A percentile compares a stretch with the other conserved stretches of the same genome.
phyloP scores from a whole-genome alignment of 2,113 vertebrate species.

The Syngnathus floridae region DNA sequence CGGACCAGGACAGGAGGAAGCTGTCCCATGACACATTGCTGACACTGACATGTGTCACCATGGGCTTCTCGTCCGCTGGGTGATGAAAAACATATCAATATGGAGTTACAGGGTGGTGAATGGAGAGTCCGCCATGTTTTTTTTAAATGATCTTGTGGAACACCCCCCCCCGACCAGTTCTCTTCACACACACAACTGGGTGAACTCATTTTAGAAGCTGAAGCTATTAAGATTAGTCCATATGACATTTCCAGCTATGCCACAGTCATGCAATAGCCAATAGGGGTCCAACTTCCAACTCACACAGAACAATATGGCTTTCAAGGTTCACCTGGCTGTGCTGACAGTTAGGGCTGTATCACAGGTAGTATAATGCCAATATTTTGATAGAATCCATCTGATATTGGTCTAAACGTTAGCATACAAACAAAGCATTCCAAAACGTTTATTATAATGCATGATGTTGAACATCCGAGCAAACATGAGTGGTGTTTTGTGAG shows the following conservation, averaged over 20 bases:
- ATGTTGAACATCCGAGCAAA: constrained; percentile 10
- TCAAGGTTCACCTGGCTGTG: neutral
- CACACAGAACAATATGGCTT: neutral
- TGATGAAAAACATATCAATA: constrained; percentile 67
- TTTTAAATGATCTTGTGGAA: too few species aligned
- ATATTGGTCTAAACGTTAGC: constrained; percentile 12
- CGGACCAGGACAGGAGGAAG: constrained; percentile 85
- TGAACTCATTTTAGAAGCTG: too few species aligned
- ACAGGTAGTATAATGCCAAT: neutral
- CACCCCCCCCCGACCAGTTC: too few species aligned
- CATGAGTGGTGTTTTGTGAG: constrained; percentile 6
- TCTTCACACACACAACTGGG: too few species aligned
- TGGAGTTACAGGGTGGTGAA: constrained; percentile 30
- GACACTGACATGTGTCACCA: constrained; percentile 74
- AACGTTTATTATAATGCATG: constrained; percentile 11
- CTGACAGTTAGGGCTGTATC: neutral
- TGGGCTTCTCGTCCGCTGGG: constrained; percentile 80
- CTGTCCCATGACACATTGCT: constrained; percentile 80
- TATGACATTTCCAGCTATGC: neutral
- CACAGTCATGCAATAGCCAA: too few species aligned
- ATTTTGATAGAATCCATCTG: neutral
- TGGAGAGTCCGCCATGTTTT: neutral
- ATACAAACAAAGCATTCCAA: constrained; percentile 9
- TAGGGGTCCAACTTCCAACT: neutral
- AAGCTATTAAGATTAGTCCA: too few species aligned